Base-by-base conservation (phyloP, 1,140 invertebrate species). In the Zaprionus nigranus region DNA sequence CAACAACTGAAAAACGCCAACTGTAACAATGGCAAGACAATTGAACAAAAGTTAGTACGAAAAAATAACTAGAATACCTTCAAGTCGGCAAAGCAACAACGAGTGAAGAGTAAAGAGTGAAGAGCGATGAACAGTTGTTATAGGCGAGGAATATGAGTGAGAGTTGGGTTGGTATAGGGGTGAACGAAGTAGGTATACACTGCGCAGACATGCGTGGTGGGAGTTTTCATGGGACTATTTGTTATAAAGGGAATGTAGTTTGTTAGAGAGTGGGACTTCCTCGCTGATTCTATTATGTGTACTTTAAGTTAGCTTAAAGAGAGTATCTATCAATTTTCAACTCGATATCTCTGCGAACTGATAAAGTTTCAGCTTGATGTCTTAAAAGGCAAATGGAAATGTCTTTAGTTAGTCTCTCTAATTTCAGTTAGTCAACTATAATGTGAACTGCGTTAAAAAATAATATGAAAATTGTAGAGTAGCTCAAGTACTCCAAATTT, bases 1-100 rank as follows among this genome's bases (percentile, higher is more conserved):
- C 40, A 28, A 20, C 20, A 56, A 58, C 38, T 12, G 26, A 51
- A 24, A 67, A 11, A 82, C 64, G 9, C 26, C 80, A 87, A 80
- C 63, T 87, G 83, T 86, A 87, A 86, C 83, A 85, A 85, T 87
- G 71, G 79, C 75, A 74, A 74, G 59, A 71, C 67, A 75, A 75
- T 71, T 75, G 67, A 64, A 71, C 60, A 22, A 57, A 53, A 28
- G 38, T 61, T 24, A 20, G 17, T 20, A 53, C 26, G 22, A 69
- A 62, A 51, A 64, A 51, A 59, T 54, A 54, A 70, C 73, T 76
- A 75, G 73, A 76, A 76, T 75, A 59, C 72, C 65, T 75, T 75
- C 65, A 62, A 38, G 49, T 40, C 67, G 40, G 40, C 61, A 79
- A 46, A 66, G n/a, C 4, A 11, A 59, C 22, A 30, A 22, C 24